Evolutionary conservation across 2,888 invertebrate species (phyloP), one percentile per base, ranked within the genome.

Genomic region (Seira ritae): DNA sequence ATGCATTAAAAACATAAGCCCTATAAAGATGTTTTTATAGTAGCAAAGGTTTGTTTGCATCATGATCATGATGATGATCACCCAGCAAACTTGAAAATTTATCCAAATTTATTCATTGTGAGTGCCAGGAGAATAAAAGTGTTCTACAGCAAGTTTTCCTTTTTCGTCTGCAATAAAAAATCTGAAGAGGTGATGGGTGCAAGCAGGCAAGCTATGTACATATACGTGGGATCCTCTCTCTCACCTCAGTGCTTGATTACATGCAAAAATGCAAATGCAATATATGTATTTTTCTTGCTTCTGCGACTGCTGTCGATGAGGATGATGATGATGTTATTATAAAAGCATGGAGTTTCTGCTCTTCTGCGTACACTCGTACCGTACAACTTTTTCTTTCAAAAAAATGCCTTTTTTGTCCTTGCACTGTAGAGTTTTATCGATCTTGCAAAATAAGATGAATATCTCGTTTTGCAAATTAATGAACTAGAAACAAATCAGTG

Each of bases 241-340:
- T 50, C 31, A 31, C 8, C 15, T 50, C 50, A 50, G 3, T 50
- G 50, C 50, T 50, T 65, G 65, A 19, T 65, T 65, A 65, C 65
- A 65, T 65, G 65, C 65, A 20, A 65, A 65, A 65, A 65, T 65
- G 65, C 65, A 65, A 22, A 65, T 65, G 65, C 65, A 65, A 65
- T 65, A 60, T 60, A 50, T 50, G 50, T 50, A 50, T 50, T 50
- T 50, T 50, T 50, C 17, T 31, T 31, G 12, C 50, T 50, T 50
- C 15, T 50, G 12, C 12, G 1, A 15, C 50, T n/a, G 50, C 31
- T 50, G 50, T 15, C 12, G 50, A 8, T 15, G 31, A 31, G 2
- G 31, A 31, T 50, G 50, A n/a, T 50, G 50, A 8, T 50, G 50
- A 50, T 50, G 17, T 8, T n/a, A 8, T 50, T 50, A 50, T n/a